Evolutionary conservation across 2,113 vertebrate species (phyloP), one percentile per base, ranked within the genome.

Genomic region (Paratilapia polleni): DNA sequence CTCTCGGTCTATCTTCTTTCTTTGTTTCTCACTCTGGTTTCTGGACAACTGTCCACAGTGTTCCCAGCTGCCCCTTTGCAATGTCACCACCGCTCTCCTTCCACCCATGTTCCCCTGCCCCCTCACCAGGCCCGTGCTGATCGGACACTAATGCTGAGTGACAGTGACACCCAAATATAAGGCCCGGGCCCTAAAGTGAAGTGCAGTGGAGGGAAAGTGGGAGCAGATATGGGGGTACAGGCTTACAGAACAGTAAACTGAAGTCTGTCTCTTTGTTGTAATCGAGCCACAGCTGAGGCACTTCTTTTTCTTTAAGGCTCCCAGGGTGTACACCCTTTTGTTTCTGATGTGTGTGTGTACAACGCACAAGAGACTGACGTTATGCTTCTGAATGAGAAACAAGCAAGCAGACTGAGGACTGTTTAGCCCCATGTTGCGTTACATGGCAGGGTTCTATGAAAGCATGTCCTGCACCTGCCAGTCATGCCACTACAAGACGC

Each of bases 51-150:
- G 87, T 88, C 90, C 91, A 92, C 85, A 63, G 70, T 86, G 86
- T 89, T 95, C 80, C 84, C 86, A 91, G 92, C 89, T 90, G 92
- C 86, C 93, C 90, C 84, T 81, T 83, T 91, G 88, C 59, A 61
- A 86, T 95, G 94, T 95, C 95, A 94, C 93, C 91, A 93, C 88
- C 73, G 77, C 87, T 94, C 89, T 93, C 76, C 66, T 91, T 95
- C 90, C 79, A 90, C 84, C 61, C 82, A 11, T 89, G 85, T 87
- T 82, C 78, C 80, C 83, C 75, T 89, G 86, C 87, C 91, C 90
- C 83, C 88, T 78, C 41, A 64, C 91, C 81, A 85, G 80, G 86
- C 87, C 73, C 87, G 56, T 38, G 43, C 86, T 85, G 85, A 92
- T 89, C 68, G 2, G 91, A 93, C 20, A 38, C 81, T 94, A 91